Base-by-base conservation (phyloP, 2,888 invertebrate genomes). In the Ptychoptera contaminata region DNA sequence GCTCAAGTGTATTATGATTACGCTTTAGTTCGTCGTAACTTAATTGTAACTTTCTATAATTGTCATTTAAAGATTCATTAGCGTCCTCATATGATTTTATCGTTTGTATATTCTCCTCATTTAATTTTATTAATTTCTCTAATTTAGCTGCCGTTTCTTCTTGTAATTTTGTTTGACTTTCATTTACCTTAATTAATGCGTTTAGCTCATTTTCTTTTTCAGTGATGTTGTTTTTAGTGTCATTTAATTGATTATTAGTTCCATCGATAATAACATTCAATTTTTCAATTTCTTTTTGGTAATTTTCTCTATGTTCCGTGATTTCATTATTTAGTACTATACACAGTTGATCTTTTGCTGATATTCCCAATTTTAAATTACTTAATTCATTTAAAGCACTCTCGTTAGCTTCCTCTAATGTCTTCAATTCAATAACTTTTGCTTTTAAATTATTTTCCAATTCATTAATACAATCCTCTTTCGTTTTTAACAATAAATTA, bases 241-340 rank as follows among this genome's bases (percentile, higher is more conserved):
- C 41, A 68, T 54, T 57, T 67, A 65, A 48, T 62, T 64, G 56
- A 68, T 67, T 50, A 67, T 59, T 45, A 66, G 63, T 42, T 52
- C 69, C 65, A 50, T 67, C 66, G 37, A 62, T 53, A 41, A 62
- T 58, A 49, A 64, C 62, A 52, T 68, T 65, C 2, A 66, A 54
- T 10, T 67, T 58, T 37, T 62, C 53, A 2, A 63, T 65, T 52
- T 69, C 61, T 53, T 65, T 71, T 51, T 57, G 57, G 63, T 42
- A 70, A 52, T 55, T 71, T 67, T 45, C 23, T 23, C 3, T 3
- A 1, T 56, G 48, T 14, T 56, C 52, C 16, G 52, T 47, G 15
- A 55, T 49, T 44, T 55, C 53, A 49, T 53, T 62, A 55, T 55
- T 68, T 59, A 52, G 64, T 58, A 53, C 55, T 1, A 69, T 67